Evolutionary conservation across 1,140 invertebrate species (phyloP), one percentile per base, ranked within the genome.

Genomic region (Pogonognathellus flavescens): DNA sequence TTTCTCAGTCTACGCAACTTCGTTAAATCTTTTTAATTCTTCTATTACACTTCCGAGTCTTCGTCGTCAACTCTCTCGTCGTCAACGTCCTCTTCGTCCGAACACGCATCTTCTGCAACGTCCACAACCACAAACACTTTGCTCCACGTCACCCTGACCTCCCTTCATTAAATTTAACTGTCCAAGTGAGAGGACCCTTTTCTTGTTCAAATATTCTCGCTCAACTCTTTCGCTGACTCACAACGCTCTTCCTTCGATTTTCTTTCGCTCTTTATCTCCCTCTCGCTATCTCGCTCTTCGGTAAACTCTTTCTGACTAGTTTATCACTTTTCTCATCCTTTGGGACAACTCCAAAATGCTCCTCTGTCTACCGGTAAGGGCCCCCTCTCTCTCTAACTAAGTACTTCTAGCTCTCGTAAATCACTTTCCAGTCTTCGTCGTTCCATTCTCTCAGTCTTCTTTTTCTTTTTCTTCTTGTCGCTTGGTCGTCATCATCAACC

Each of bases 301-400:
- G 7, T 49, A 55, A 41, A 4, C 80, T 81, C 80, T 20, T n/a
- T 55, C 53, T 55, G 11, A 13, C 80, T 81, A n/a, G 13, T 82
- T 25, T 62, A 1, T 49, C 22, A 9, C 53, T 60, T 20, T 20
- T 50, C 41, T 52, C 49, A 18, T 49, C 14, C 13, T 57, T 57
- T 57, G 31, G 53, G 53, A 57, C 11, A 57, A 14, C 66, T 72
- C 66, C 66, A 72, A 76, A 31, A 87, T 87, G 86, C 84, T 87
- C 62, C 84, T 87, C 60, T 87, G 86, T 82, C 60, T 87, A 84
- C 86, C 86, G 86, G 86, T 87, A 84, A 86, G 80, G 20, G 14
- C 8, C 41, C 10, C 41, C 41, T 49, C 31, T 72, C 31, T 49
- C 14, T n/a, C 25, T 50, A 1, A 22, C 59, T 62, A 22, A 22